phyloP scores from a whole-genome alignment of 2,888 invertebrate genomes.

The Meta bourneti region DNA sequence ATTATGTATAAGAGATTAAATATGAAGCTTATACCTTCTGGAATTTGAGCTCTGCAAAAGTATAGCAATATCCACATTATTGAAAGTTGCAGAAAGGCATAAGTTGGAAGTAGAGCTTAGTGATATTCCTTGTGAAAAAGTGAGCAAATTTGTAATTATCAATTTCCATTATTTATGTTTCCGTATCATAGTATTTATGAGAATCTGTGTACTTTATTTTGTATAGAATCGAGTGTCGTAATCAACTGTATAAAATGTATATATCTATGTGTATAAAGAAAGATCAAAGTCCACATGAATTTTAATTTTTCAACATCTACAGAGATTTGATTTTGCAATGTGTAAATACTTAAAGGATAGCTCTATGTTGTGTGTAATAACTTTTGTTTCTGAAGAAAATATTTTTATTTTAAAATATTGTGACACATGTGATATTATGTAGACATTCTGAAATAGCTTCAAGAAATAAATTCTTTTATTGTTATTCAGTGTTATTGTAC shows the following conservation, averaged over 20 bases:
- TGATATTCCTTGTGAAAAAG: background rate
- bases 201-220: conserved; percentile 33
- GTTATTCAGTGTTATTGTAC: no score
- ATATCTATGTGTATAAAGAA: conserved; percentile 47
- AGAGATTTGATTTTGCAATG: conserved; percentile 26
- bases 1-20: no score
- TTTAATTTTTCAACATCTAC: conserved; percentile 30
- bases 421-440: conserved; percentile 29
- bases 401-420: conserved; percentile 5
- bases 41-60: background rate
- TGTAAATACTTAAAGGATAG: conserved; percentile 51
- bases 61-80: background rate
- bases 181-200: conserved; percentile 20
- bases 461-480: background rate
- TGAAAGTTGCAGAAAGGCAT: background rate
- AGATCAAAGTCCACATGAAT: conserved; percentile 46
- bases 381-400: conserved; percentile 18
- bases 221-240: conserved; percentile 41
- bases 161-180: conserved; percentile 42
- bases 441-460: conserved; percentile 9
- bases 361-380: conserved; percentile 4
- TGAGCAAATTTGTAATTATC: conserved; percentile 10
- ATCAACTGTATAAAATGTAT: conserved; percentile 61
- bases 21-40: background rate
- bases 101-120: background rate